phyloP scores from a whole-genome alignment of 2,797 vertebrate species.

The Phrynocephalus guinanensis region DNA sequence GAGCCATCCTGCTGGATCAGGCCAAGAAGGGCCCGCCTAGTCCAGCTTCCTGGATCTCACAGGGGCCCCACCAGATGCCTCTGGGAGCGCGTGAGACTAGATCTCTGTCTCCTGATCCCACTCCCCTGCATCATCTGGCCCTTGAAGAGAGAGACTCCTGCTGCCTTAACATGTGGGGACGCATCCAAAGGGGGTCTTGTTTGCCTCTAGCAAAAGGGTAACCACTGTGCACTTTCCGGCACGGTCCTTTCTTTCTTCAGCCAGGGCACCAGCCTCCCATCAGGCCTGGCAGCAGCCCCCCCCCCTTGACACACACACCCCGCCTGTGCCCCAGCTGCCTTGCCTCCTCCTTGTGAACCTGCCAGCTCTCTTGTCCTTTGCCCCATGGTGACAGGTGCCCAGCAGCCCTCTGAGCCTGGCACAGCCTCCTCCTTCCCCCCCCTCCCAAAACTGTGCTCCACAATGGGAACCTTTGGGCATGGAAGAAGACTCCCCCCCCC shows the following conservation, averaged over 20 bases:
- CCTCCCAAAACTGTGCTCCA: neutral
- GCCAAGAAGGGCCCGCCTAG: too few species aligned
- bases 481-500: too few species aligned
- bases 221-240: too few species aligned
- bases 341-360: neutral
- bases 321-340: neutral
- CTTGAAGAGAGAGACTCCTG: too few species aligned
- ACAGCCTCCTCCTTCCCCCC: neutral
- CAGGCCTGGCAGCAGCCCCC: too few species aligned
- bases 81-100: too few species aligned
- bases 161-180: neutral
- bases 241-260: neutral
- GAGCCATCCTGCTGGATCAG: too few species aligned
- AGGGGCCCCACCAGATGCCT: too few species aligned
- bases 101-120: too few species aligned
- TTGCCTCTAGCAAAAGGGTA: neutral
- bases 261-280: neutral
- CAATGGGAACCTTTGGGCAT: neutral
- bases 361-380: neutral
- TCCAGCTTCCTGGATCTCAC: too few species aligned
- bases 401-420: neutral
- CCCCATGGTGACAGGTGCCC: fast-evolving
- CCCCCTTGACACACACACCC: neutral
- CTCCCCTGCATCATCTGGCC: too few species aligned
- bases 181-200: neutral